Conservation (phyloP, 2,113 vertebrate genomes). For the Eublepharis macularius region DNA sequence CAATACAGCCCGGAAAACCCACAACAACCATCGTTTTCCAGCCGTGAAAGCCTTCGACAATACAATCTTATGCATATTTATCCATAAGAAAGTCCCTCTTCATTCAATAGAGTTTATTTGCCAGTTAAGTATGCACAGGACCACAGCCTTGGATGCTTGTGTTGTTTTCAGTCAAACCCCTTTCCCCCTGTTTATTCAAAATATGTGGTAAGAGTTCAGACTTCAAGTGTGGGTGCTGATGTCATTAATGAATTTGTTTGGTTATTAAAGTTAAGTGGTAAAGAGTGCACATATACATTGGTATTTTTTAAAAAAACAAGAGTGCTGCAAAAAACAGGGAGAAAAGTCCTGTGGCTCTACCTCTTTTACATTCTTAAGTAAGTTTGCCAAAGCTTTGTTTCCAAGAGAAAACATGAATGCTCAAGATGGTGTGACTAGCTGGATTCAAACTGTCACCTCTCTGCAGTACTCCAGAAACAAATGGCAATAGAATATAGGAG, state of each 20-base stretch:
- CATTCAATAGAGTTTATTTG: no score
- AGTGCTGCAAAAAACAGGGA: background rate
- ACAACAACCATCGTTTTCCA: no score
- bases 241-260: background rate
- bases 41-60: no score
- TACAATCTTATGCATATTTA: no score
- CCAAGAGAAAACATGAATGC: constrained; percentile 12
- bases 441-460: constrained; percentile 16
- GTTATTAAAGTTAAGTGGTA: background rate
- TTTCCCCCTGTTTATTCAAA: background rate
- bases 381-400: constrained; percentile 9
- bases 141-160: background rate
- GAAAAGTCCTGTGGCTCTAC: background rate
- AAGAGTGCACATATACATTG: background rate
- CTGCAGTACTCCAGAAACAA: background rate
- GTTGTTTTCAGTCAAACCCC: background rate
- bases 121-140: no score
- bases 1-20: no score
- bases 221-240: background rate
- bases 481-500: background rate
- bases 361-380: background rate
- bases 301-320: background rate
- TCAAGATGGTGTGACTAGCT: constrained; percentile 14
- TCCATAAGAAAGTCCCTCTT: no score
- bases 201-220: background rate